Evolutionary conservation across 2,888 invertebrate genomes (phyloP).

Genomic region (Ormyrus thymus): DNA sequence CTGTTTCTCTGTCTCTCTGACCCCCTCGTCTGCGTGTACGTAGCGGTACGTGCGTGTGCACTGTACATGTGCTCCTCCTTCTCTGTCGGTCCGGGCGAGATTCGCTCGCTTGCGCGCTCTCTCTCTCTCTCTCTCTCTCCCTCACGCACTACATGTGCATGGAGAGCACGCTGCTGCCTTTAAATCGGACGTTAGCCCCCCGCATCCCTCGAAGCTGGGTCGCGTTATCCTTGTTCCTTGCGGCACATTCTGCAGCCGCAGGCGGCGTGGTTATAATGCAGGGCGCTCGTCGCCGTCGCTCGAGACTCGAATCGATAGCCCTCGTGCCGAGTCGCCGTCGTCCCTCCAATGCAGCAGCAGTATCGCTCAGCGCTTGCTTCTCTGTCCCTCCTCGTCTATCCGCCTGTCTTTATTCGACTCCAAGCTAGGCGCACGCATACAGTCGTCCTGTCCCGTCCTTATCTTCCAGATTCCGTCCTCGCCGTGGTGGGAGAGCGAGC

Average conservation of each 20-base stretch:
- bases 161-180: slow-evolving; percentile 4
- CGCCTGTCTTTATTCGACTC: slow-evolving; percentile 27
- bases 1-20: slow-evolving; percentile 43
- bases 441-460: slow-evolving; percentile 7
- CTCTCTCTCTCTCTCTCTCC: slow-evolving; percentile 28
- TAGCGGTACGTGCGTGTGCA: neutral
- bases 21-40: slow-evolving; percentile 41
- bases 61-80: neutral
- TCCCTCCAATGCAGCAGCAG: neutral
- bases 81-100: neutral
- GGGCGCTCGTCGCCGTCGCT: neutral
- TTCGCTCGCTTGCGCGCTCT: neutral
- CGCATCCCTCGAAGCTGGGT: neutral
- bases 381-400: slow-evolving; percentile 6
- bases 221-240: neutral
- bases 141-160: slow-evolving; percentile 31
- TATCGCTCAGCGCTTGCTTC: neutral
- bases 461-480: too few species aligned
- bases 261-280: slow-evolving; percentile 20
- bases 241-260: neutral
- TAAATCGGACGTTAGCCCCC: slow-evolving; percentile 40
- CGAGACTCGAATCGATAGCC: slow-evolving; percentile 48
- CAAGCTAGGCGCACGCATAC: neutral
- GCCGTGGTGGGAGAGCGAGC: too few species aligned
- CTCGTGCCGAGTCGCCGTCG: slow-evolving; percentile 45